Evolutionary conservation across 2,888 invertebrate species (phyloP), one percentile per base, ranked within the genome.

Genomic region (Heliconius ismenius): DNA sequence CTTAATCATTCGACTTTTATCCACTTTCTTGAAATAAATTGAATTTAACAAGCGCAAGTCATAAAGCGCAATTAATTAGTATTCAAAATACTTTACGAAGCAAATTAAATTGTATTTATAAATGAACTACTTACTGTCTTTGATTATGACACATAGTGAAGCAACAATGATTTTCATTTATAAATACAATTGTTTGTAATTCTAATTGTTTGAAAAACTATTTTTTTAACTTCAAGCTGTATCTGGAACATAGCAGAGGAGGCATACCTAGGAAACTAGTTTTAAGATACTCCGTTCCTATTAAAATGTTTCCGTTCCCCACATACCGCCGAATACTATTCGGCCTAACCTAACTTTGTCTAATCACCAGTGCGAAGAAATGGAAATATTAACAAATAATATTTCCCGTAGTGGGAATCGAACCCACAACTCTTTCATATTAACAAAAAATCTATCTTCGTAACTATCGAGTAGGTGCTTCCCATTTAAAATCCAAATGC

Each of bases 21-120:
- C 7, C n/a, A 67, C 24, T 67, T 67, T 67, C 39, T 24, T 39
- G 39, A 39, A 65, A 39, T 39, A n/a, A 65, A 65, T 65, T 39
- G 39, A 39, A 24, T 39, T 39, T 65, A 24, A 65, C 7, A 39
- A 65, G 36, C 39, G 39, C 39, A 24, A 65, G 39, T 39, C 13
- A 13, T 65, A 28, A 18, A 21, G 3, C 18, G 28, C 11, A 2
- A 21, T 4, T 39, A 39, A 39, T 65, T 65, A 65, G 39, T 7
- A 15, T 39, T 65, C 13, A 24, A 39, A 39, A 65, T 65, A 0
- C n/a, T 65, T 36, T 1, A 65, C 36, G 11, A 11, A 65, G 36
- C 32, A 3, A 28, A n/a, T 13, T 1, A 65, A 65, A 65, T 36
- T 43, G 11, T 43, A 43, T 43, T 43, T 43, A 15, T 43, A 43